Percentiles rank a stretch among this genome's conserved stretches.
Evolutionary conservation across 64 coral and sea anemone species (phyloP).

Genomic region (Astreopora myriophthalma): DNA sequence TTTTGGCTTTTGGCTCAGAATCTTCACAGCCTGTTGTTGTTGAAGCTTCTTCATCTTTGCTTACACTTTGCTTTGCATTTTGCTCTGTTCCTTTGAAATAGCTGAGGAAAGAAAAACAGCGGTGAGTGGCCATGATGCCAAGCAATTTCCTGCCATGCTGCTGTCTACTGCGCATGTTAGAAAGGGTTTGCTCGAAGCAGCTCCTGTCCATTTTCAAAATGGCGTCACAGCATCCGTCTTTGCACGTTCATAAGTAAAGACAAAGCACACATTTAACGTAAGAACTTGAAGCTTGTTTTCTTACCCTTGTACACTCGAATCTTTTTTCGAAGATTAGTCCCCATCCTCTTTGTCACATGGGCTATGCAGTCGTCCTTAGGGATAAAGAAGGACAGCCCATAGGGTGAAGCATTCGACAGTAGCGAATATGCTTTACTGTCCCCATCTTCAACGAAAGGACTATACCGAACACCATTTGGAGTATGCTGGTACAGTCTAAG

Average conservation of each 20-base stretch:
- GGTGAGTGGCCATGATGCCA: neutral
- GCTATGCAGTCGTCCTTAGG: constrained; percentile 82
- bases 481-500: constrained; percentile 48
- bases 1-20: constrained; percentile 3
- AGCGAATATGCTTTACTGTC: constrained; percentile 47
- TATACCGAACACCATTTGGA: constrained; percentile 8
- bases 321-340: constrained; percentile 49
- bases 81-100: neutral
- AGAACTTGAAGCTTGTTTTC: neutral
- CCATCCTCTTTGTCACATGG: constrained; percentile 80
- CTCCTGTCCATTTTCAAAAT: too few species aligned
- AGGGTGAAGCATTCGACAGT: constrained; percentile 40
- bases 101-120: neutral
- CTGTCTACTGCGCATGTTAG: too few species aligned
- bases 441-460: constrained; percentile 74
- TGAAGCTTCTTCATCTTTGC: too few species aligned
- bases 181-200: too few species aligned
- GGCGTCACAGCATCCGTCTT: neutral
- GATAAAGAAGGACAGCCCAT: constrained; percentile 70
- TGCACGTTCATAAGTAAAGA: too few species aligned
- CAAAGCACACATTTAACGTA: too few species aligned
- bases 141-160: too few species aligned
- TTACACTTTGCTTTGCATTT: constrained; percentile 1
- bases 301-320: constrained; percentile 71
- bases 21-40: too few species aligned